These are phyloP conservation scores for Aphelenchoides fujianensis DNA, from an alignment of 1,140 invertebrate species.

Conservation along the genomic window DNA sequence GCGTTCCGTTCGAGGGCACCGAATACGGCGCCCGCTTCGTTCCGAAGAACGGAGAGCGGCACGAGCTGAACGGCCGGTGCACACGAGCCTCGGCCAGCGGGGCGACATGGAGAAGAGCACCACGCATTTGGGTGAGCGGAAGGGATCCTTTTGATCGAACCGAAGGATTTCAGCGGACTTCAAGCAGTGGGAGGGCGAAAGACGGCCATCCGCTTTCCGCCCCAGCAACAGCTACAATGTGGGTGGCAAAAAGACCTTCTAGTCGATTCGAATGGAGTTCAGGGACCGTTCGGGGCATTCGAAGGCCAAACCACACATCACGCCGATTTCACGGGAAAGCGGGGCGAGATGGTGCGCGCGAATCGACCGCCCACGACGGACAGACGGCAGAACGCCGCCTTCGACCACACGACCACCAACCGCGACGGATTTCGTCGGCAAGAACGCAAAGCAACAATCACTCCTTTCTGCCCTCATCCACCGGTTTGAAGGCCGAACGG, in stretches of 20 bases:
- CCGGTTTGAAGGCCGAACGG: not conserved
- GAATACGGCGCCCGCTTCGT: slow-evolving; percentile 7
- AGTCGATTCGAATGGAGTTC: slow-evolving; percentile 1
- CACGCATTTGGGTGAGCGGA: slow-evolving; percentile 6
- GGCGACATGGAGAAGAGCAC: not conserved
- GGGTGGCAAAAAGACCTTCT: not conserved
- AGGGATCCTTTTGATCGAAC: not conserved
- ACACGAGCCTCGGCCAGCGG: slow-evolving; percentile 18
- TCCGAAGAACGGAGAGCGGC: slow-evolving; percentile 7
- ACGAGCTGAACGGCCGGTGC: slow-evolving; percentile 5
- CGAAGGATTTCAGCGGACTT: slow-evolving; percentile 8
- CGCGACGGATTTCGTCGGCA: not conserved
- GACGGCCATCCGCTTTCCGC: not conserved
- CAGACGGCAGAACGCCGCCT: not conserved
- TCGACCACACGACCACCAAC: slow-evolving; percentile 5
- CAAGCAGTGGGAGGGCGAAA: not conserved
- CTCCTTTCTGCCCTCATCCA: not conserved
- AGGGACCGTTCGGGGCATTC: not conserved
- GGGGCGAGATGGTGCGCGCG: slow-evolving; percentile 11
- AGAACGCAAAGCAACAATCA: not conserved
- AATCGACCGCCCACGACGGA: not conserved
- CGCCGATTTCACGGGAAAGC: slow-evolving; percentile 6
- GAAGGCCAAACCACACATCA: slow-evolving; percentile 11
- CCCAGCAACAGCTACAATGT: slow-evolving; percentile 9
- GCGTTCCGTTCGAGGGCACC: slow-evolving; percentile 5